phyloP scores from a whole-genome alignment of 2,797 vertebrate species.

The Lerista edwardsae region DNA sequence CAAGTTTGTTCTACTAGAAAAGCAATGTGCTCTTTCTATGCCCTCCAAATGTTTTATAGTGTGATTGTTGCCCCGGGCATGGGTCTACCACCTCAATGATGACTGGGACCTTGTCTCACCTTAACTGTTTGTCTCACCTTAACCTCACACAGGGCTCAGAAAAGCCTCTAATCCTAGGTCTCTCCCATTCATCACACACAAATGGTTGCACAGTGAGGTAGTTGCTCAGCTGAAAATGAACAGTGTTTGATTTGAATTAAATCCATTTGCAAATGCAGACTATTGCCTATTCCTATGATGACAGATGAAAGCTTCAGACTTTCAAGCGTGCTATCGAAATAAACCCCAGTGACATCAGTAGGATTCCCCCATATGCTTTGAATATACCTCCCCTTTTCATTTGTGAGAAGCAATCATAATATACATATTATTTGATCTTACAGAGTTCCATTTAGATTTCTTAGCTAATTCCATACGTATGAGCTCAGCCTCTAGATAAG shows the following conservation, averaged over 20 bases:
- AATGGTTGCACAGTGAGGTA: too few relatives aligned
- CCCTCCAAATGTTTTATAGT: too few relatives aligned
- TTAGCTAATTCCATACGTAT: slow-evolving; percentile 44
- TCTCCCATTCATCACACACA: too few relatives aligned
- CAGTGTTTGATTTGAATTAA: neutral
- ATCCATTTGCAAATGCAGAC: neutral
- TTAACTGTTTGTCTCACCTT: too few relatives aligned
- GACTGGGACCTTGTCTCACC: too few relatives aligned
- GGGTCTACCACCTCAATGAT: too few relatives aligned
- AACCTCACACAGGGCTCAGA: too few relatives aligned
- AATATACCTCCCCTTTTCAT: neutral
- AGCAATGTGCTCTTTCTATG: too few relatives aligned
- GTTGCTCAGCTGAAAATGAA: neutral
- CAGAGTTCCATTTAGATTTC: slow-evolving; percentile 38
- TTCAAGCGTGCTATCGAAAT: neutral
- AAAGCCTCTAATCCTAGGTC: too few relatives aligned
- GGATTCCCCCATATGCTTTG: neutral
- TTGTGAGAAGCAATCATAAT: slow-evolving; percentile 11
- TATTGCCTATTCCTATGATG: too few relatives aligned
- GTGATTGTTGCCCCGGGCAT: too few relatives aligned
- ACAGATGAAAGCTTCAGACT: neutral
- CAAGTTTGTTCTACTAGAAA: too few relatives aligned
- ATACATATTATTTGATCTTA: neutral
- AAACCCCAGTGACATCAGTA: neutral
- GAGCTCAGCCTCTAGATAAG: slow-evolving; percentile 58